Evolutionary conservation across 2,113 vertebrate genomes (phyloP), one percentile per base, ranked within the genome.

Genomic region (Tenebrosternarchus preto): DNA sequence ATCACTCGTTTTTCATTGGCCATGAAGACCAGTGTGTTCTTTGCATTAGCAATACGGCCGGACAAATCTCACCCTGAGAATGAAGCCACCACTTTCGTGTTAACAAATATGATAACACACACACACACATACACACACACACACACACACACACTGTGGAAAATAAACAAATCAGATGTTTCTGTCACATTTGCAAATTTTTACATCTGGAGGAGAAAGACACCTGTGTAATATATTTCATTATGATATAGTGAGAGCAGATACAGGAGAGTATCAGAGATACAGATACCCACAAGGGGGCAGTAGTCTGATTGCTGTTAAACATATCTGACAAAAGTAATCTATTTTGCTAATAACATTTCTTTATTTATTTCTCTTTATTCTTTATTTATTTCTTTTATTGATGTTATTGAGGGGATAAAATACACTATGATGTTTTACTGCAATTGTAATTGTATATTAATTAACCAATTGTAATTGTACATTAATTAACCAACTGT

Each of bases 221-320:
- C 53, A 43, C 46, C 70, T 19, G 50, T 66, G 11, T 29, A 29
- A 11, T 19, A 71, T n/a, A 64, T 77, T 64, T 82, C 22, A 64
- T 11, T 25, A 11, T 12, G 4, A 11, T 31, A 66, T n/a, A 5
- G 25, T 39, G 19, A 76, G 36, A 27, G 36, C 5, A 11, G 1
- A 59, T 20, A 33, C 3, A 67, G 69, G n/a, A n/a, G n/a, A n/a
- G n/a, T n/a, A n/a, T n/a, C n/a, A n/a, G n/a, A n/a, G n/a, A n/a
- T n/a, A n/a, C n/a, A n/a, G n/a, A n/a, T n/a, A n/a, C n/a, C 76
- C 76, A 78, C 76, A 60, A 78, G 81, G 22, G 70, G 81, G 81
- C 33, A 33, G 71, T 74, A 57, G 11, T 19, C 39, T 4, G 46
- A 36, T 53, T 67, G 60, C 43, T 59, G 36, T 43, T 36, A 22